Base-by-base conservation (phyloP, 2,797 vertebrate genomes). In the Molossus molossus region DNA sequence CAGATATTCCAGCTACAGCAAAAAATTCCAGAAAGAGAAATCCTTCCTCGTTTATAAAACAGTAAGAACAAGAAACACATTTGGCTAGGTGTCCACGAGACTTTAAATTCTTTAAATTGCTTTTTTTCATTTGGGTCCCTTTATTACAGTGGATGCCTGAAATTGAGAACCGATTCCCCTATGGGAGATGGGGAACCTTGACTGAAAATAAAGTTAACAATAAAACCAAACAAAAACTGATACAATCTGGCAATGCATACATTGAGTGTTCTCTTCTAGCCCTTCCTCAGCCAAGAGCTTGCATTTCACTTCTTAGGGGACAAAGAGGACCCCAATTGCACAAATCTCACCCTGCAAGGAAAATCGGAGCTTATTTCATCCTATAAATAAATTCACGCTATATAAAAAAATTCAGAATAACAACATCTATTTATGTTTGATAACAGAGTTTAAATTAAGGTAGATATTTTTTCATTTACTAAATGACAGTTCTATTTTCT, bases 401-500 rank as follows among this genome's bases (percentile, higher is more conserved):
- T 45, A 53, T 15, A 65, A 57, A 75, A 2, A 62, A 72, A 87
- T 84, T 60, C 6, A 76, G 29, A 76, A 50, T 9, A 80, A 67
- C 4, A 55, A 87, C 53, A 65, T 33, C 13, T 13, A 33, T 65
- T 55, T 77, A 25, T 84, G 48, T 67, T 84, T 92, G 27, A 53
- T 20, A 77, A 6, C 17, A 65, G 29, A 37, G 5, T 11, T 9
- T 70, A 62, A 27, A 13, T 76, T n/a, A 88, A 87, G 14, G 25
- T 58, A 92, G 77, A 69, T 81, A 91, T 37, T 73, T 82, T 90
- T 45, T 85, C 27, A 87, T 15, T 83, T 92, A 87, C 37, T 85
- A 87, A 87, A 72, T 84, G 15, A 37, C 15, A 29, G 9, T 11
- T 69, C 37, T 11, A 58, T 60, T 87, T 93, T 50, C 55, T 77